Conservation (phyloP, 2,113 vertebrate species). For the Sinocyclocheilus rhinocerous region DNA sequence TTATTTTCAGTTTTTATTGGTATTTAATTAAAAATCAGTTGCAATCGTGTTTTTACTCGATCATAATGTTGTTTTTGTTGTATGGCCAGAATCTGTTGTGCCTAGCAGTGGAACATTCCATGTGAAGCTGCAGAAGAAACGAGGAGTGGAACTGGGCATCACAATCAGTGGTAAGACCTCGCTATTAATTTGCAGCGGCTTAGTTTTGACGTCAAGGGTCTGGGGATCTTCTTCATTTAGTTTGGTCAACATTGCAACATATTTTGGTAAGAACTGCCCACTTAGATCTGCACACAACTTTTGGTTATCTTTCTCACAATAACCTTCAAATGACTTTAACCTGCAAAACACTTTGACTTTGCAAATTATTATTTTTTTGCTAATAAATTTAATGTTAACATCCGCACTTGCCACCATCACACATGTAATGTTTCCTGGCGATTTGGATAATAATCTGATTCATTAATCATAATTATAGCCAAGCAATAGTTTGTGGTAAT, state of each 20-base stretch:
- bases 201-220: background rate
- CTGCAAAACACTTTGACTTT: too few relatives aligned
- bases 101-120: conserved; percentile 98
- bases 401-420: background rate
- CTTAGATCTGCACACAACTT: background rate
- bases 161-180: conserved; percentile 91
- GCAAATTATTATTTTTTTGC: background rate
- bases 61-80: background rate
- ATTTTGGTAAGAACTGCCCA: background rate
- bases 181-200: background rate
- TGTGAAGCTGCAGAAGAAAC: conserved; percentile 95
- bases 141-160: conserved; percentile 95
- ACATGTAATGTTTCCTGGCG: background rate
- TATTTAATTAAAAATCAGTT: background rate
- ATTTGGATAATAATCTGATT: background rate
- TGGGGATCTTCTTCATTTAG: background rate
- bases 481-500: background rate
- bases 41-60: background rate
- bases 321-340: background rate
- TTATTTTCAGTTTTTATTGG: background rate
- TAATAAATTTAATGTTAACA: background rate
- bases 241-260: background rate
- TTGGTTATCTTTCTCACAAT: background rate
- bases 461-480: background rate
- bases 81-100: conserved; percentile 86